phyloP scores from a whole-genome alignment of 2,888 invertebrate species.

The Yponomeuta sedellus region DNA sequence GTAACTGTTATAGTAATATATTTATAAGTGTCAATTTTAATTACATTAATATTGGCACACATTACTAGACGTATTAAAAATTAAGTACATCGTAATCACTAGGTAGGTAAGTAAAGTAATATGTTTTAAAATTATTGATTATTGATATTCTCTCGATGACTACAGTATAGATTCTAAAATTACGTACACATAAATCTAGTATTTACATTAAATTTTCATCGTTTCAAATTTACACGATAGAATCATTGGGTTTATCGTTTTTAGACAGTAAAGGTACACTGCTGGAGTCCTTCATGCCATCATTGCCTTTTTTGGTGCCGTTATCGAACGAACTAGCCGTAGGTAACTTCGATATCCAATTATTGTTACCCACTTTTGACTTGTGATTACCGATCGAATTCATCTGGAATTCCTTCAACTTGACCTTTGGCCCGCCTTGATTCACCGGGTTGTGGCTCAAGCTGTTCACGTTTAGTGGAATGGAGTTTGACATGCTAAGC shows the following conservation, averaged over 20 bases:
- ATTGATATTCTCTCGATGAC: neutral
- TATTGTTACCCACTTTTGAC: constrained; percentile 65
- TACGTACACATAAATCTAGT: constrained; percentile 18
- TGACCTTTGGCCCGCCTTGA: constrained; percentile 56
- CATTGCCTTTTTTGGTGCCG: constrained; percentile 50
- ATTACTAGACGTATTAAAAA: neutral
- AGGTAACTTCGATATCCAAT: constrained; percentile 66
- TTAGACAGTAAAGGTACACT: constrained; percentile 66
- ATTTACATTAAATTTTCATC: constrained; percentile 9
- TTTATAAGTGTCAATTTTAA: neutral
- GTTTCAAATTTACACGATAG: constrained; percentile 38
- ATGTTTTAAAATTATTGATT: constrained; percentile 1
- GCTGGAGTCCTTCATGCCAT: constrained; percentile 64
- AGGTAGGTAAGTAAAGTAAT: too few species aligned
- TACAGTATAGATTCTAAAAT: constrained; percentile 13
- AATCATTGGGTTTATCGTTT: constrained; percentile 63
- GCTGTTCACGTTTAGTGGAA: constrained; percentile 59
- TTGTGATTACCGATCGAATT: constrained; percentile 55
- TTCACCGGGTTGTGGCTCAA: constrained; percentile 52
- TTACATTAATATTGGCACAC: neutral
- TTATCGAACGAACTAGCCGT: constrained; percentile 67
- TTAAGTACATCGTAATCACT: neutral
- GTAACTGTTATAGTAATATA: neutral
- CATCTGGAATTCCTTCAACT: constrained; percentile 56
- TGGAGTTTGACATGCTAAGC: constrained; percentile 53